These are phyloP conservation scores for Coelogynopora nodosa DNA, from an alignment of 2,888 invertebrate species.

Conservation along the genomic window DNA sequence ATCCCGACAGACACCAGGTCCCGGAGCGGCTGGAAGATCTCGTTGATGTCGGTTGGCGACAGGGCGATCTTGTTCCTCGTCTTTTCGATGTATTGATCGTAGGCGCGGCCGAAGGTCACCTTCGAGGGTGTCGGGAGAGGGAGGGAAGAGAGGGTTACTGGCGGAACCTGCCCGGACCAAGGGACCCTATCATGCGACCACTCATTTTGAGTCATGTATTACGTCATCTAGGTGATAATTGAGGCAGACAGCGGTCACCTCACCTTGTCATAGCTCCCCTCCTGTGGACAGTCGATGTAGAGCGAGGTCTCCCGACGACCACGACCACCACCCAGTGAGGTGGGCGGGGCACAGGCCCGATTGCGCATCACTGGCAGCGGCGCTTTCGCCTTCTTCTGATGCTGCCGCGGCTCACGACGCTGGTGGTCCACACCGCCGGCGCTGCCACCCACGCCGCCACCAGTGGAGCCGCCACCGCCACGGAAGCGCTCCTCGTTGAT, in stretches of 20 bases:
- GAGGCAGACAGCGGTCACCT: no score
- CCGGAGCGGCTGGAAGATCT: conserved; percentile 29
- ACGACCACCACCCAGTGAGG: no score
- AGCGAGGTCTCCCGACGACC: conserved; percentile 21
- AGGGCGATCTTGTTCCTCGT: conserved; percentile 31
- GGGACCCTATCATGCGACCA: no score
- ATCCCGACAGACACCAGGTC: background rate
- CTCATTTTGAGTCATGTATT: no score
- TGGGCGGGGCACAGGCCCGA: no score
- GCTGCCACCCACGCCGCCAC: background rate
- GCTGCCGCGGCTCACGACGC: background rate
- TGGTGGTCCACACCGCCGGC: background rate
- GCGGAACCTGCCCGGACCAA: no score
- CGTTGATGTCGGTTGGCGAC: conserved; percentile 27
- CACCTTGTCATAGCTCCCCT: conserved; percentile 13
- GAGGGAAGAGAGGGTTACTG: no score
- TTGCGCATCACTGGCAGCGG: no score
- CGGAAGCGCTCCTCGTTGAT: conserved; percentile 32
- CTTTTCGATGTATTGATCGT: conserved; percentile 35
- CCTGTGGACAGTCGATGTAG: conserved; percentile 26
- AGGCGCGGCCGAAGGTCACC: conserved; percentile 28
- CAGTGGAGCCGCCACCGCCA: background rate
- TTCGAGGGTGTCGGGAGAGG: no score
- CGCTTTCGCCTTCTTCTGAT: no score
- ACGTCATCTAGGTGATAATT: no score